Percentiles rank a stretch among this genome's conserved stretches.
phyloP scores from a whole-genome alignment of 2,113 vertebrate genomes.

The Rhinoptilus africanus region DNA sequence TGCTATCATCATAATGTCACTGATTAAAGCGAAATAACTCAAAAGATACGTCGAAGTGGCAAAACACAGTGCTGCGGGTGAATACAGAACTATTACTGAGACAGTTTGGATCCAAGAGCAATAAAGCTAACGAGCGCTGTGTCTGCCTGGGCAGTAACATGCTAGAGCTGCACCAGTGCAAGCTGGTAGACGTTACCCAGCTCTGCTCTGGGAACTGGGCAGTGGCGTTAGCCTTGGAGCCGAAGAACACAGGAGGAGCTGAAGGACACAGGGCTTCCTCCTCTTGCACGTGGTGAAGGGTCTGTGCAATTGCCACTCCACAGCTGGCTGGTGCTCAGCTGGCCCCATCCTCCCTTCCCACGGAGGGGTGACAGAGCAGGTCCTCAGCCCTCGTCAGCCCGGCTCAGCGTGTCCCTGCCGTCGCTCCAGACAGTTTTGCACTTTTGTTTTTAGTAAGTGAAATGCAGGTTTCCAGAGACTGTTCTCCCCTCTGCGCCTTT shows the following conservation, averaged over 20 bases:
- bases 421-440: neutral
- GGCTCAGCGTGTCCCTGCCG: neutral
- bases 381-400: neutral
- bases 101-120: neutral
- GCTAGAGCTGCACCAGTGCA: neutral
- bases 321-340: neutral
- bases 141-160: neutral
- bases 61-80: neutral
- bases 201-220: neutral
- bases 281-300: rapidly evolving
- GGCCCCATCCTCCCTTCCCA: neutral
- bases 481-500: neutral
- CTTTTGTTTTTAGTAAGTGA: neutral
- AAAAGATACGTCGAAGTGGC: neutral
- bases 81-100: rapidly evolving
- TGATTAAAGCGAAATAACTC: neutral
- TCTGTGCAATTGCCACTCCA: rapidly evolving
- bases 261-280: neutral
- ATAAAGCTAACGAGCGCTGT: rapidly evolving
- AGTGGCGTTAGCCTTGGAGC: rapidly evolving
- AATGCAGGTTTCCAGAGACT: neutral
- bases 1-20: neutral
- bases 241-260: neutral
- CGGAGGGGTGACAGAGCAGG: neutral
- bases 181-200: neutral